Percentiles rank a stretch among this genome's conserved stretches.
Evolutionary conservation across 1,140 invertebrate genomes (phyloP).

Genomic region (Plodia interpunctella): DNA sequence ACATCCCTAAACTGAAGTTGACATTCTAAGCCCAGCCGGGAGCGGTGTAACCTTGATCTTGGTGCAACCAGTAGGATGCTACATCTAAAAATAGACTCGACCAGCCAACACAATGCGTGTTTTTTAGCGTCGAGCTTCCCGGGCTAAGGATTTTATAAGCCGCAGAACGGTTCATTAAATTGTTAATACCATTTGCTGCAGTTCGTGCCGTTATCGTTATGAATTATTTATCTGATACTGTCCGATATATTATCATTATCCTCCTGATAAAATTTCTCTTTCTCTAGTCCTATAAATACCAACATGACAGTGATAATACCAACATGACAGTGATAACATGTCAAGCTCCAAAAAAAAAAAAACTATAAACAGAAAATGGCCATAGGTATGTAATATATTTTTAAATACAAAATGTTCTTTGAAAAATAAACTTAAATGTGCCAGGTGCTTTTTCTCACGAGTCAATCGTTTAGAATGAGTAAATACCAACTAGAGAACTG

Average conservation of each 20-base stretch:
- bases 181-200: slow-evolving; percentile 40
- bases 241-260: slow-evolving; percentile 13
- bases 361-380: too few relatives aligned
- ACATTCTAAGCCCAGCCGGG: slow-evolving; percentile 49
- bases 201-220: slow-evolving; percentile 18
- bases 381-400: too few relatives aligned
- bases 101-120: slow-evolving; percentile 49
- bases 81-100: slow-evolving; percentile 64
- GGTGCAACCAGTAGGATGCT: slow-evolving; percentile 66
- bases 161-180: slow-evolving; percentile 57
- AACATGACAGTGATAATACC: too few relatives aligned
- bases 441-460: too few relatives aligned
- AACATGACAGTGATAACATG: too few relatives aligned
- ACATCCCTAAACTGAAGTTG: slow-evolving; percentile 31
- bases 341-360: too few relatives aligned
- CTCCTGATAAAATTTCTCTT: neutral
- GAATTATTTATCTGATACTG: slow-evolving; percentile 20
- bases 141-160: slow-evolving; percentile 49
- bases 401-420: too few relatives aligned
- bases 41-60: slow-evolving; percentile 65
- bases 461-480: too few relatives aligned
- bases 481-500: too few relatives aligned
- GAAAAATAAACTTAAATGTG: too few relatives aligned
- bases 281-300: too few relatives aligned
- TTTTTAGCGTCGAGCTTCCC: slow-evolving; percentile 51